Conservation (phyloP, 2,113 vertebrate species). For the Capricornis sumatraensis region DNA sequence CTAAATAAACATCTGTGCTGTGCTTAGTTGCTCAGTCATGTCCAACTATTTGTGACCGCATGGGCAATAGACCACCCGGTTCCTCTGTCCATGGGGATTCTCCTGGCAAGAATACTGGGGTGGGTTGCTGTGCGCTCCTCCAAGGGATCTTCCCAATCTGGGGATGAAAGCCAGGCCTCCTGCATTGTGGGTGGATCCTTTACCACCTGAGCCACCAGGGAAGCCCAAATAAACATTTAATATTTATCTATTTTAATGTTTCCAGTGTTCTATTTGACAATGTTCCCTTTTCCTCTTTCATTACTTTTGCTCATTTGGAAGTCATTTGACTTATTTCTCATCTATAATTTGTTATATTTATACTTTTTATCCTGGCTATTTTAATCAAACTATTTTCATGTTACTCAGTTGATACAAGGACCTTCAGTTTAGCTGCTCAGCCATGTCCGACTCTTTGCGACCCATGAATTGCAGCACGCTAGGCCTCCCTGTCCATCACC, state of each 20-base stretch:
- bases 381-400: neutral
- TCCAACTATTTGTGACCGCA: neutral
- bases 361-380: neutral
- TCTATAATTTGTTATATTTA: neutral
- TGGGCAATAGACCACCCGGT: rapidly evolving
- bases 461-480: neutral
- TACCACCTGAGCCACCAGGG: neutral
- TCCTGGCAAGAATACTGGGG: neutral
- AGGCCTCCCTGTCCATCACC: neutral
- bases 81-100: neutral
- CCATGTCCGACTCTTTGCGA: neutral
- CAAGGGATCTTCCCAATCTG: neutral
- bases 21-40: neutral
- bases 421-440: neutral
- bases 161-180: neutral
- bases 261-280: neutral
- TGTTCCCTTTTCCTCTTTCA: neutral
- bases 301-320: neutral
- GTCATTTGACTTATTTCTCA: neutral
- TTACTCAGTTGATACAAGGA: neutral
- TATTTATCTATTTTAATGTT: neutral
- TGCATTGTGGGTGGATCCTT: neutral
- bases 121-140: neutral
- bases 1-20: neutral
- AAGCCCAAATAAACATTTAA: neutral